Evolutionary conservation across 1,140 invertebrate species (phyloP).

Genomic region (Olivierus martensii): DNA sequence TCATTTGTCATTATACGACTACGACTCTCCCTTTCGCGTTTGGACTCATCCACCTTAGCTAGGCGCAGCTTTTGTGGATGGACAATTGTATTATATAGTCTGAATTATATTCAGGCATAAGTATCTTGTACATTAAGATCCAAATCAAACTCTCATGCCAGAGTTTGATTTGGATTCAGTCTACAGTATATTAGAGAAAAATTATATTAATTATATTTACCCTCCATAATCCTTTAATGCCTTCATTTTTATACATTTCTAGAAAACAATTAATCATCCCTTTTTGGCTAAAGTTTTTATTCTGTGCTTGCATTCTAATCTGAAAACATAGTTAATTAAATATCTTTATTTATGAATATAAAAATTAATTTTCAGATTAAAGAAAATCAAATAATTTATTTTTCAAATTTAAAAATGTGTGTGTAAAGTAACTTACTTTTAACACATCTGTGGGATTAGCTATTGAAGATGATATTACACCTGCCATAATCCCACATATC

Average conservation of each 20-base stretch:
- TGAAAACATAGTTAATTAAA: constrained; percentile 21
- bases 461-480: constrained; percentile 79
- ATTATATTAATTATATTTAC: constrained; percentile 36
- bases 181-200: not conserved
- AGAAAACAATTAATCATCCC: constrained; percentile 57
- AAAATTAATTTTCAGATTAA: no score
- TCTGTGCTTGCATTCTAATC: constrained; percentile 43
- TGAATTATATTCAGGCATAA: no score
- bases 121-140: no score
- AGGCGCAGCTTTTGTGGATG: no score
- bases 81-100: no score
- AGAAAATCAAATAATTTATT: no score
- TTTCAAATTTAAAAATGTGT: no score
- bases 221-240: constrained; percentile 69
- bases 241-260: constrained; percentile 63
- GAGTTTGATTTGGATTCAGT: not conserved
- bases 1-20: no score
- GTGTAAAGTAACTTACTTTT: constrained; percentile 52
- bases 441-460: constrained; percentile 95
- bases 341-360: constrained; percentile 3
- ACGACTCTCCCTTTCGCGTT: no score
- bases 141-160: no score
- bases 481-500: constrained; percentile 21
- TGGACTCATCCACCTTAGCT: no score
- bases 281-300: constrained; percentile 25